Evolutionary conservation across 2,797 vertebrate genomes (phyloP), one percentile per base, ranked within the genome.

Genomic region (Gymnoscopelus microlampas): DNA sequence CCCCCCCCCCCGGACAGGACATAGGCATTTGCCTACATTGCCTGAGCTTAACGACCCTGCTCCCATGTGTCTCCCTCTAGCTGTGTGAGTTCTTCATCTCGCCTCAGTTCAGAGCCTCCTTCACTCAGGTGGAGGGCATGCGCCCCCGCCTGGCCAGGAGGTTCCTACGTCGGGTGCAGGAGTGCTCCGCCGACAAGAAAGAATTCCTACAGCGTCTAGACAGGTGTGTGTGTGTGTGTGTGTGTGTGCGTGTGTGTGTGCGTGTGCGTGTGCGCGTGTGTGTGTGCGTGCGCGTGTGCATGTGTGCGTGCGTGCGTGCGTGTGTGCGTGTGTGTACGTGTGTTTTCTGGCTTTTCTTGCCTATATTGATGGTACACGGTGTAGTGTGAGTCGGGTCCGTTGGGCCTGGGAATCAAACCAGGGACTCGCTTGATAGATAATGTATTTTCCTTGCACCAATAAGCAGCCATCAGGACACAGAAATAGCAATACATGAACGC

Each of bases 51-150:
- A 19, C 19, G 19, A 19, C 19, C 19, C 19, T 19, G 19, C 19
- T 15, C 8, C 71, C 15, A 3, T 24, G 66, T 26, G 77, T 8
- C 15, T 24, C 67, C 53, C 35, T 72, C 66, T 70, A 94, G 94
- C 32, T 93, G 8, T 93, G 92, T 71, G 19, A 66, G 2, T 92
- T 84, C 66, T 91, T 90, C 74, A 49, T 1, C 44, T 85, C 78
- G 0, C 23, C 29, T 1, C 4, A 79, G 29, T 90, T 91, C 61
- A 75, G 63, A 39, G 8, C 26, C 1, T 67, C 66, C n/a, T 75
- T 90, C 32, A 69, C 0, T 1, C 58, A 23, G 3, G 39, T 39
- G 14, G 54, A 44, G 0, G 59, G n/a, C 2, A 82, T 93, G 23
- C 74, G 71, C 0, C 77, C 86, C 3, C 64, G 39, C 1, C 68